Percentiles rank a stretch among this genome's conserved stretches.
Conservation (phyloP, 1,140 invertebrate genomes). For the Ladona fulva region DNA sequence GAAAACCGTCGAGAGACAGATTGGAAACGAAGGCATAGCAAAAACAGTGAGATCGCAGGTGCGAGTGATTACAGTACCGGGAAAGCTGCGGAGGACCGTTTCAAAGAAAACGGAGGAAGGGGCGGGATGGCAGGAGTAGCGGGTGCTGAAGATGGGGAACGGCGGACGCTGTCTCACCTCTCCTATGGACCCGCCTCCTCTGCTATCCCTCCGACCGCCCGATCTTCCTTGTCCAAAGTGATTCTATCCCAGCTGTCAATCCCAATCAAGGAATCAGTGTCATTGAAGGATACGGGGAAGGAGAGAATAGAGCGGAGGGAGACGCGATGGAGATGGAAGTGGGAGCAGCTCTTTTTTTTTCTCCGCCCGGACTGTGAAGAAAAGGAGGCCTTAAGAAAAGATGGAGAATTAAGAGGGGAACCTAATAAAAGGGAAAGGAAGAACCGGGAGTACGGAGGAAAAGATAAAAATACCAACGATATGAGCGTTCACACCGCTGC, state of each 20-base stretch:
- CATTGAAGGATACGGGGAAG: background rate
- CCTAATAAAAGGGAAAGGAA: no score
- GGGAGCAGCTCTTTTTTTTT: background rate
- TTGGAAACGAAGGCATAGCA: no score
- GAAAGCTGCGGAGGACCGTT: no score
- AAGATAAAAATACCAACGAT: no score
- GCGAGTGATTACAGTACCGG: no score
- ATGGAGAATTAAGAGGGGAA: background rate
- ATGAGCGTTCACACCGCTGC: no score
- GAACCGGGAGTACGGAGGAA: no score
- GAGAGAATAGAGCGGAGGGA: background rate
- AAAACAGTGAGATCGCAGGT: no score
- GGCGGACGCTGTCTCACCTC: no score
- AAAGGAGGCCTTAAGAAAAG: background rate
- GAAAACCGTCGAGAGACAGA: no score
- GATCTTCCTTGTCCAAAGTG: background rate
- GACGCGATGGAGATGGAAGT: background rate
- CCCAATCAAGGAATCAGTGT: slow-evolving; percentile 8
- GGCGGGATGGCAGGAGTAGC: background rate
- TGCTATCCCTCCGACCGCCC: background rate
- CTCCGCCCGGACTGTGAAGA: background rate
- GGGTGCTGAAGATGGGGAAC: background rate
- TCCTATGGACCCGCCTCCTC: background rate
- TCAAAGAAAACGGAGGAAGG: background rate
- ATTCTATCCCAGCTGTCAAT: background rate